phyloP scores from a whole-genome alignment of 2,797 vertebrate species.

The Alcedo quadribrachys region DNA sequence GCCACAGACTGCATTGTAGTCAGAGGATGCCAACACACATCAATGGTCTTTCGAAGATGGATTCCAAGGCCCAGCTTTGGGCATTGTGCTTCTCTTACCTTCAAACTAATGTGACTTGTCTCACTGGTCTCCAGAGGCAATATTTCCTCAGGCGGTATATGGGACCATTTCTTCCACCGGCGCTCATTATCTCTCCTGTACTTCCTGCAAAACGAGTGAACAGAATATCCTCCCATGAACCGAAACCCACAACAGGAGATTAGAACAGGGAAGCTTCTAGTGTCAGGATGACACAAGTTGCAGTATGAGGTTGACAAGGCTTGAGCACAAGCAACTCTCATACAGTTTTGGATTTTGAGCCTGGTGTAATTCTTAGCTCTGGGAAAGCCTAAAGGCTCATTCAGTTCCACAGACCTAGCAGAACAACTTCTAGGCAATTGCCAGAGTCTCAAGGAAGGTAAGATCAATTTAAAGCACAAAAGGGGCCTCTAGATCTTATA shows the following conservation, averaged over 20 bases:
- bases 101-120: slow-evolving; percentile 86
- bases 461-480: slow-evolving; percentile 17
- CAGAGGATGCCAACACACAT: background rate
- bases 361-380: background rate
- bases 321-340: background rate
- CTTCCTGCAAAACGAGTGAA: slow-evolving; percentile 79
- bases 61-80: background rate
- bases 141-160: slow-evolving; percentile 88
- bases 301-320: background rate
- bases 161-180: slow-evolving; percentile 91
- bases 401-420: background rate
- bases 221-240: background rate
- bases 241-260: background rate
- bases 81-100: slow-evolving; percentile 74
- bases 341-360: background rate
- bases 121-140: slow-evolving; percentile 87
- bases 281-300: background rate
- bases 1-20: background rate
- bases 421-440: background rate
- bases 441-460: background rate
- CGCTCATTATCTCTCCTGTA: slow-evolving; percentile 86
- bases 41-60: background rate
- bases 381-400: background rate
- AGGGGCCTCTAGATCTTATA: background rate
- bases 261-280: background rate